Percentiles rank a stretch among this genome's conserved stretches.
Conservation (phyloP, 2,888 invertebrate genomes). For the Tupiocoris notatus region DNA sequence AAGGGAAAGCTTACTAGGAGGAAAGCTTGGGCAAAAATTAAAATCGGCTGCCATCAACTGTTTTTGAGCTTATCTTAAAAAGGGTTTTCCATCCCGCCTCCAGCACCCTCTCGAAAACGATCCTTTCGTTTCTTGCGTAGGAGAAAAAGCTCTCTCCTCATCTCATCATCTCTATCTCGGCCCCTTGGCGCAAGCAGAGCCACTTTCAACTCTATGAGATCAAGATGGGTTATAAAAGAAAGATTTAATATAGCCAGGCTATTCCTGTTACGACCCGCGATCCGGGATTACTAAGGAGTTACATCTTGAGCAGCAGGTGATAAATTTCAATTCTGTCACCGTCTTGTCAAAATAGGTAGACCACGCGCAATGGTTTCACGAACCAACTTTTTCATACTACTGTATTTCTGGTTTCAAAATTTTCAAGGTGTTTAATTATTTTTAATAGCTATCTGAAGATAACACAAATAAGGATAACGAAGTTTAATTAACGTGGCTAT, state of each 20-base stretch:
- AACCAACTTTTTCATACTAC: too few relatives aligned
- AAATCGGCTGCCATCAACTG: slow-evolving; percentile 34
- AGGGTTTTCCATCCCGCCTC: background rate
- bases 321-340: background rate
- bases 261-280: background rate
- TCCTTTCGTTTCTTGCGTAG: slow-evolving; percentile 10
- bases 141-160: background rate
- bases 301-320: background rate
- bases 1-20: background rate
- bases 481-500: too few relatives aligned
- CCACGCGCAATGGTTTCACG: too few relatives aligned
- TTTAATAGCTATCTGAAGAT: too few relatives aligned
- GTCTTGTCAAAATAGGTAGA: too few relatives aligned
- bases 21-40: slow-evolving; percentile 26
- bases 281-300: background rate
- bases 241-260: background rate
- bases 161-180: background rate
- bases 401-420: too few relatives aligned
- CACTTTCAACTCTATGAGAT: background rate
- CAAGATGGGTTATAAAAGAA: background rate
- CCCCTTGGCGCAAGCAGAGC: background rate
- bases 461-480: too few relatives aligned
- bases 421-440: too few relatives aligned
- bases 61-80: slow-evolving; percentile 36
- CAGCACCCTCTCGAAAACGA: background rate